Conservation (phyloP, 2,113 vertebrate species). For the Hippolais icterina region DNA sequence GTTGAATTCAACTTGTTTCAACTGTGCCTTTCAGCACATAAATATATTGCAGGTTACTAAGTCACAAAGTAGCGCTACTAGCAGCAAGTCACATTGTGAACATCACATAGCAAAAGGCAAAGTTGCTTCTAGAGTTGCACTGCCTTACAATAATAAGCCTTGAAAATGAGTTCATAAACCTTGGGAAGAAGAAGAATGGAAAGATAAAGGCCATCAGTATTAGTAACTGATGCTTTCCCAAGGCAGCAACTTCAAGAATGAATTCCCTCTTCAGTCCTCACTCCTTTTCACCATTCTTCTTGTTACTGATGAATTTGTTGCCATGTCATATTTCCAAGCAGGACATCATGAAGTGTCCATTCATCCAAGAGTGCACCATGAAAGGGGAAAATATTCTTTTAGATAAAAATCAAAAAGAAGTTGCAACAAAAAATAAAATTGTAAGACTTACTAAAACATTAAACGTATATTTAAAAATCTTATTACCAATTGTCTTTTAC, state of each 20-base stretch:
- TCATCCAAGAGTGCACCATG: neutral
- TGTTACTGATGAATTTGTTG: neutral
- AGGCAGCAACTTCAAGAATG: neutral
- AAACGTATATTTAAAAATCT: neutral
- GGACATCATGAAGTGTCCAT: neutral
- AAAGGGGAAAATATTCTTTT: neutral
- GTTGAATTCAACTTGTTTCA: neutral
- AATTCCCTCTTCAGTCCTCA: neutral
- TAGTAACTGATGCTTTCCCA: neutral
- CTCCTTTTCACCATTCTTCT: neutral
- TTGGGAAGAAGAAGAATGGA: neutral
- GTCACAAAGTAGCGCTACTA: neutral
- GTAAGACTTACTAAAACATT: neutral
- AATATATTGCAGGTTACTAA: neutral
- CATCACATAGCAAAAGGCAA: neutral
- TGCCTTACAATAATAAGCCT: neutral
- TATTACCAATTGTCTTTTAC: constrained; percentile 6
- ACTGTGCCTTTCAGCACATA: neutral
- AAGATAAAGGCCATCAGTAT: neutral
- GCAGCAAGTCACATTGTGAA: neutral
- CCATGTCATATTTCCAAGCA: neutral
- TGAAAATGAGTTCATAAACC: neutral
- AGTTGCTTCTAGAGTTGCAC: neutral
- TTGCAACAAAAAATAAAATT: neutral
- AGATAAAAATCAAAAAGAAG: neutral